A percentile compares a stretch with the other conserved stretches of the same genome.
These are phyloP conservation scores for Litoditis marina DNA, from an alignment of 2,888 invertebrate species.

Conservation along the genomic window DNA sequence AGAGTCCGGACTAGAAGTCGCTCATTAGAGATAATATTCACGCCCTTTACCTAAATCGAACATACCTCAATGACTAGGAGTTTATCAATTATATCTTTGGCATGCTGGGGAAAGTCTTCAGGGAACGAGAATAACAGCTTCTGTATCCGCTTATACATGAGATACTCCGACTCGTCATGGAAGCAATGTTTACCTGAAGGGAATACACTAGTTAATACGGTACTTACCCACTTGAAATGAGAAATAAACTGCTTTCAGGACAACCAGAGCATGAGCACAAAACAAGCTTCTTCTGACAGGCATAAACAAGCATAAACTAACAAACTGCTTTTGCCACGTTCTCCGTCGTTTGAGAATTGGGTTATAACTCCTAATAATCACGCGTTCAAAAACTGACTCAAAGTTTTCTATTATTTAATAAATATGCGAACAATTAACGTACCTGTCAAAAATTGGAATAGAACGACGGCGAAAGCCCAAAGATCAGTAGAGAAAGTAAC, in stretches of 20 bases:
- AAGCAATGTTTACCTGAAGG: slow-evolving; percentile 45
- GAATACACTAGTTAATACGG: neutral
- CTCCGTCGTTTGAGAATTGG: too few species aligned
- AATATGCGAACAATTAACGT: too few species aligned
- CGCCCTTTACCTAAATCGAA: neutral
- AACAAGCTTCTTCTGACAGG: slow-evolving; percentile 29
- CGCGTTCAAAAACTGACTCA: too few species aligned
- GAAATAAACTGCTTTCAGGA: neutral
- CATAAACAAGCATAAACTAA: too few species aligned
- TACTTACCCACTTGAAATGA: too few species aligned
- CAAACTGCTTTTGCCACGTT: too few species aligned
- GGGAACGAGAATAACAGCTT: slow-evolving; percentile 87
- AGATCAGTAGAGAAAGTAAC: slow-evolving; percentile 36
- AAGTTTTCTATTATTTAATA: too few species aligned
- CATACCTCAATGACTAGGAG: slow-evolving; percentile 73
- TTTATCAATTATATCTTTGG: slow-evolving; percentile 81
- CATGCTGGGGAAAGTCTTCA: slow-evolving; percentile 80
- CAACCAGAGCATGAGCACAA: neutral
- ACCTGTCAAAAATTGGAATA: slow-evolving; percentile 40
- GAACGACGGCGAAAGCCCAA: slow-evolving; percentile 42
- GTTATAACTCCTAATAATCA: too few species aligned
- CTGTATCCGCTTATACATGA: slow-evolving; percentile 91
- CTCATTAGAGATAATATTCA: too few species aligned
- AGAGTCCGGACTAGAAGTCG: too few species aligned
- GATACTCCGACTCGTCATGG: slow-evolving; percentile 75